Conservation (phyloP, 2,113 vertebrate species). For the Clupea harengus region DNA sequence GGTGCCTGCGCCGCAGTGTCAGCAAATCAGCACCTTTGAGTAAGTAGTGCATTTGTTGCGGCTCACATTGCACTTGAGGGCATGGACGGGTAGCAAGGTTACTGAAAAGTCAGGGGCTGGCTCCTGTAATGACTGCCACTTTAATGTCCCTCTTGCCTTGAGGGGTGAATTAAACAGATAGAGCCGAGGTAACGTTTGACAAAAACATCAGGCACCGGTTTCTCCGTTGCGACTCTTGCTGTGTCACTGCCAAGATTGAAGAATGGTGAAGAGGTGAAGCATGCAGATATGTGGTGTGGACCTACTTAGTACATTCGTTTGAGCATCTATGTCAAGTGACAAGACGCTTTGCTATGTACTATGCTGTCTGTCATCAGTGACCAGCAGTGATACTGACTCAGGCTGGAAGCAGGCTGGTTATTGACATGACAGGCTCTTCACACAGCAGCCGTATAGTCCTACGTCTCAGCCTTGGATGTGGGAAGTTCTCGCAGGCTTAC, state of each 20-base stretch:
- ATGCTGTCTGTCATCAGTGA: not conserved
- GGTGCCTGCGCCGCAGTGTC: constrained; percentile 27
- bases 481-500: not conserved
- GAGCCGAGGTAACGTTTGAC: not conserved
- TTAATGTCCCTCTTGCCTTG: not conserved
- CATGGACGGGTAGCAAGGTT: not conserved
- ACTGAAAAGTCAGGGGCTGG: not conserved
- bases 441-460: not conserved
- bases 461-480: not conserved
- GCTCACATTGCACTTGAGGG: not conserved
- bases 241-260: not conserved
- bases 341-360: not conserved
- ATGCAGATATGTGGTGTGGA: not conserved
- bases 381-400: not conserved
- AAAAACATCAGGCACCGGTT: not conserved
- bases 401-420: not conserved
- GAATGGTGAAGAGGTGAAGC: not conserved
- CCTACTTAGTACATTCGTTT: not conserved
- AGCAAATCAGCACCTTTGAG: constrained; percentile 46
- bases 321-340: not conserved
- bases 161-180: not conserved
- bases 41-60: constrained; percentile 34
- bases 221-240: not conserved
- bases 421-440: too few species aligned
- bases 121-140: not conserved